Conservation (phyloP, 2,888 invertebrate genomes). For the Clostera curtula region DNA sequence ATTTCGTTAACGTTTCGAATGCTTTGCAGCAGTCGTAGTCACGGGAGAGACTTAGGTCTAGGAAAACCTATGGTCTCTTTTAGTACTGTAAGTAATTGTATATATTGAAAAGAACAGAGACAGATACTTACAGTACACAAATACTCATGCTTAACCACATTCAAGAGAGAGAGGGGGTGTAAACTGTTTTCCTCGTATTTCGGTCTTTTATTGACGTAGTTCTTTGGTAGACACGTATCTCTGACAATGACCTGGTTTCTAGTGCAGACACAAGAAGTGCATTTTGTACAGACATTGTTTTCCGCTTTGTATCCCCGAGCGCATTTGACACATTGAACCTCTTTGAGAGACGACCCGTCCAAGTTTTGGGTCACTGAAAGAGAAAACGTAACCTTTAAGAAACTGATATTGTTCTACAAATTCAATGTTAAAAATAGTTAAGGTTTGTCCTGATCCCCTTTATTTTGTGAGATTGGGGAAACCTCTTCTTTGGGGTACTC, state of each 20-base stretch:
- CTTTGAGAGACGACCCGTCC: slow-evolving; percentile 56
- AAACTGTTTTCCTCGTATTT: slow-evolving; percentile 43
- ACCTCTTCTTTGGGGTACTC: too few relatives aligned
- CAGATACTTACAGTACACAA: slow-evolving; percentile 47
- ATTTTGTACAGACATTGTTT: slow-evolving; percentile 43
- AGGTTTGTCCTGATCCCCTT: too few relatives aligned
- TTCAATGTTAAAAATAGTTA: too few relatives aligned
- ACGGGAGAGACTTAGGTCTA: too few relatives aligned
- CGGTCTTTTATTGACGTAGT: slow-evolving; percentile 40
- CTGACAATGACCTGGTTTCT: slow-evolving; percentile 40
- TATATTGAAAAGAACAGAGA: too few relatives aligned
- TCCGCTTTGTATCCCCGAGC: slow-evolving; percentile 42
- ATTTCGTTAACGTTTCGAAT: too few relatives aligned
- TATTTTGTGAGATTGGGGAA: too few relatives aligned
- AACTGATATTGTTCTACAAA: too few relatives aligned
- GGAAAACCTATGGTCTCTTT: too few relatives aligned
- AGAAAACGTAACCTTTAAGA: background rate
- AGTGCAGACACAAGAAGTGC: slow-evolving; percentile 43
- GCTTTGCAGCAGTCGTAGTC: too few relatives aligned
- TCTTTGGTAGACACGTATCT: slow-evolving; percentile 46
- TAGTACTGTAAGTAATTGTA: too few relatives aligned
- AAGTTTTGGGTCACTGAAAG: slow-evolving; percentile 54
- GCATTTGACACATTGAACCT: slow-evolving; percentile 60
- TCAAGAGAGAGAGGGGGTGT: slow-evolving; percentile 41
- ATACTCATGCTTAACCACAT: slow-evolving; percentile 54